These are phyloP conservation scores for Erynnis tages DNA, from an alignment of 2,888 invertebrate species.

Conservation along the genomic window DNA sequence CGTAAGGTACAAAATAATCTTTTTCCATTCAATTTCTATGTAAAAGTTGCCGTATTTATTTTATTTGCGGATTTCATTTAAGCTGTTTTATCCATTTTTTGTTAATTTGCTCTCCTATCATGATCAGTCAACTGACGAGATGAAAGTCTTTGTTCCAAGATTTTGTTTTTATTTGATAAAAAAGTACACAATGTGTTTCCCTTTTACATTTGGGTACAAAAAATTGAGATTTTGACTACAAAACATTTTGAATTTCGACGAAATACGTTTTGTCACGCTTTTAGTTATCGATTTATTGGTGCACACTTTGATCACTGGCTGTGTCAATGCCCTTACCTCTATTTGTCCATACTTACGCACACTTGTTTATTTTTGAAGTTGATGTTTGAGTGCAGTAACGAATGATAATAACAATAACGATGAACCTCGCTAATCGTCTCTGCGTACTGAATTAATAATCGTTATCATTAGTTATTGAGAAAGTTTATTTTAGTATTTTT, in stretches of 20 bases:
- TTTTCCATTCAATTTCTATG: slow-evolving; percentile 40
- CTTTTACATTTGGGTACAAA: slow-evolving; percentile 15
- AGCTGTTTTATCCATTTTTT: slow-evolving; percentile 37
- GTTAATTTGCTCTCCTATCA: slow-evolving; percentile 33
- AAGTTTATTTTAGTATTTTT: not conserved
- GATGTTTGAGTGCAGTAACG: not conserved
- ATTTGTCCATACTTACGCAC: slow-evolving; percentile 16
- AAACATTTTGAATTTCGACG: not conserved
- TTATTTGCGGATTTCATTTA: slow-evolving; percentile 12
- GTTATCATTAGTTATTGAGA: not conserved
- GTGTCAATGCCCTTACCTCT: slow-evolving; percentile 25
- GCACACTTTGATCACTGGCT: slow-evolving; percentile 22
- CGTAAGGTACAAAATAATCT: slow-evolving; percentile 70
- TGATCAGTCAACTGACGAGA: slow-evolving; percentile 29
- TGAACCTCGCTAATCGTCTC: slow-evolving; percentile 1
- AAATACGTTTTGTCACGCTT: slow-evolving; percentile 31
- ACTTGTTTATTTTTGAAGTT: slow-evolving; percentile 19
- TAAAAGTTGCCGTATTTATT: slow-evolving; percentile 26
- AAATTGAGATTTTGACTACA: slow-evolving; percentile 16
- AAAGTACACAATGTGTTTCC: slow-evolving; percentile 34
- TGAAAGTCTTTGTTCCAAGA: slow-evolving; percentile 63
- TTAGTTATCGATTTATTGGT: slow-evolving; percentile 37
- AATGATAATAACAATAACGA: too few relatives aligned
- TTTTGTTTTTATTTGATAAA: slow-evolving; percentile 43
- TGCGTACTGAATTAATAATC: not conserved